A percentile compares a stretch with the other conserved stretches of the same genome.
phyloP scores from a whole-genome alignment of 2,113 vertebrate species.

The Labeo catla region DNA sequence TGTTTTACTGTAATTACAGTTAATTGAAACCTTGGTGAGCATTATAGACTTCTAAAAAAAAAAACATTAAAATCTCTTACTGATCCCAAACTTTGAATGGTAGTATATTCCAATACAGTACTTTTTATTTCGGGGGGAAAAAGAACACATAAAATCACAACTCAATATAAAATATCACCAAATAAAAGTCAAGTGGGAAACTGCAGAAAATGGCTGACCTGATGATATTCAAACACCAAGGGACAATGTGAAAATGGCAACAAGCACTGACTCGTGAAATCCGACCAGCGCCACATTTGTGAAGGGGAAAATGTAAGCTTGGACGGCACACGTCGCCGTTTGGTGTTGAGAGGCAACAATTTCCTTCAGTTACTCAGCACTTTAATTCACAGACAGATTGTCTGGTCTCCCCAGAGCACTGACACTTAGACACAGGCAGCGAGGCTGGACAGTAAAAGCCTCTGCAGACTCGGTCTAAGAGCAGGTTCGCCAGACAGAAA shows the following conservation, averaged over 20 bases:
- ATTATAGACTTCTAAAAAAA: background rate
- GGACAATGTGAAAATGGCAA: background rate
- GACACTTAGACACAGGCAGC: conserved; percentile 9
- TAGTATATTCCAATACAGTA: background rate
- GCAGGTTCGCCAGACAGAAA: conserved; percentile 24
- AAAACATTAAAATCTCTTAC: background rate
- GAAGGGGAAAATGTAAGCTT: background rate
- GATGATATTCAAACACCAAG: background rate
- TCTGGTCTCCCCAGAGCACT: conserved; percentile 18
- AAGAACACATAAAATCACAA: background rate
- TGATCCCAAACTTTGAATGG: background rate
- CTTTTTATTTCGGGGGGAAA: background rate
- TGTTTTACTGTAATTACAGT: background rate
- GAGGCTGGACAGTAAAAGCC: conserved; percentile 32
- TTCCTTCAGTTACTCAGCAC: conserved; percentile 37
- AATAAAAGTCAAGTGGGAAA: background rate
- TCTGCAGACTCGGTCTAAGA: conserved; percentile 9
- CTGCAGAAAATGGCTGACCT: background rate
- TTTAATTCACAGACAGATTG: conserved; percentile 42
- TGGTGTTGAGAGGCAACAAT: conserved; percentile 1
- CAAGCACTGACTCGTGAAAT: background rate
- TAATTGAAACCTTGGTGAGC: background rate
- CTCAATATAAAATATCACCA: background rate
- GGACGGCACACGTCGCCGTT: background rate
- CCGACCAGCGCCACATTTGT: background rate